A percentile compares a stretch with the other conserved stretches of the same genome.
These are phyloP conservation scores for Heteractis magnifica DNA, from an alignment of 92 coral and sea anemone species.

Conservation along the genomic window DNA sequence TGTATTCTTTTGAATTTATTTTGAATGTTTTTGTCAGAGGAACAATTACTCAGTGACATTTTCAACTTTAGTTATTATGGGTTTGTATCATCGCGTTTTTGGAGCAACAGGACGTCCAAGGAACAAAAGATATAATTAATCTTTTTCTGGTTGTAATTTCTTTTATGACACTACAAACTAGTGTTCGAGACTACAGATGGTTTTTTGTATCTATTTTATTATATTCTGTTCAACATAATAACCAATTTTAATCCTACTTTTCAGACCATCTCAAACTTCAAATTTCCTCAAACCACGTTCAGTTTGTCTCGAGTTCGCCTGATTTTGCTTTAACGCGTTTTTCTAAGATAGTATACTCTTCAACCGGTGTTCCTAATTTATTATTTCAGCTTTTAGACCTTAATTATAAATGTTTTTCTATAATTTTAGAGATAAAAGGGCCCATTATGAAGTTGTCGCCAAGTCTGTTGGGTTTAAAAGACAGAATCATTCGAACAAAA, in stretches of 20 bases:
- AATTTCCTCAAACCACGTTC: background rate
- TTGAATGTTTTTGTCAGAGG: background rate
- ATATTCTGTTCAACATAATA: background rate
- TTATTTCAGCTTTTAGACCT: conserved; percentile 26
- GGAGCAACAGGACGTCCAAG: conserved; percentile 13
- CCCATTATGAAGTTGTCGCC: background rate
- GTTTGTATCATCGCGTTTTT: background rate
- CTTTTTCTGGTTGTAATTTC: conserved; percentile 12
- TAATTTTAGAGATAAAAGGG: conserved; percentile 16
- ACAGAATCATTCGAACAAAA: background rate
- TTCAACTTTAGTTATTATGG: background rate
- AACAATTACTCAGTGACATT: background rate
- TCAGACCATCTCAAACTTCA: background rate
- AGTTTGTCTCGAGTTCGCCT: background rate
- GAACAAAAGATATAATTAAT: conserved; percentile 24
- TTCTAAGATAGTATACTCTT: conserved; percentile 6
- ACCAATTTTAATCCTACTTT: conserved; percentile 1
- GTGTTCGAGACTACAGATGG: conserved; percentile 22
- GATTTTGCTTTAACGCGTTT: background rate
- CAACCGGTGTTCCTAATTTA: background rate
- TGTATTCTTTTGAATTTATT: background rate
- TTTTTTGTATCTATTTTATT: conserved; percentile 1
- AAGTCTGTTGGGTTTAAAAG: background rate
- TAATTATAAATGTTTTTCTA: conserved; percentile 16
- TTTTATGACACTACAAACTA: conserved; percentile 18